phyloP scores from a whole-genome alignment of 1,140 invertebrate genomes.

The Rhysida immarginata region DNA sequence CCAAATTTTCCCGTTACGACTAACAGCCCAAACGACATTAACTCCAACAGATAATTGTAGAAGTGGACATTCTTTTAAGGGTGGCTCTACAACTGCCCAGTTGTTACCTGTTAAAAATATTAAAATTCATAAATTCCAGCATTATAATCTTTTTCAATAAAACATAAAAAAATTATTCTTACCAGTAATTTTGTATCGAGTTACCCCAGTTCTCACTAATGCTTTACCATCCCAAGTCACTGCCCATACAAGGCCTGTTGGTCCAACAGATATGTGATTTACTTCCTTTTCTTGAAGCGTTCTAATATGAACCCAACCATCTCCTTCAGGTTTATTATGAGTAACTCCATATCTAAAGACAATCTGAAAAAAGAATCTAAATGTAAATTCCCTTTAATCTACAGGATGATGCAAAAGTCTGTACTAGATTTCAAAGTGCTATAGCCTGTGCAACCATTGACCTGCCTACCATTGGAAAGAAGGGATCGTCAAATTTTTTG shows the following conservation, averaged over 20 bases:
- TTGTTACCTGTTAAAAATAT: conserved; percentile 16
- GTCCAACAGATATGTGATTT: conserved; percentile 62
- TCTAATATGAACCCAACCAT: conserved; percentile 58
- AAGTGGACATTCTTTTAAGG: conserved; percentile 46
- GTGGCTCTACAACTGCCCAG: conserved; percentile 66
- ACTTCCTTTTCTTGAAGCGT: conserved; percentile 60
- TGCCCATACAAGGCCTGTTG: conserved; percentile 70
- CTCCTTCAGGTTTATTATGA: conserved; percentile 63
- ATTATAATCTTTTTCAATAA: background rate
- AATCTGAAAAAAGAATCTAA: conserved; percentile 47
- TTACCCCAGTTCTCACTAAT: conserved; percentile 59
- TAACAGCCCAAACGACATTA: conserved; percentile 74
- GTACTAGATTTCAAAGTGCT: too few species aligned
- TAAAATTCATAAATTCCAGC: conserved; percentile 20
- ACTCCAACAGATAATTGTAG: conserved; percentile 62
- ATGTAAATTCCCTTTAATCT: too few species aligned
- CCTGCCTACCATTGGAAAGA: too few species aligned
- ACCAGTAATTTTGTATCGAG: conserved; percentile 52
- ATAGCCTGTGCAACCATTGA: too few species aligned
- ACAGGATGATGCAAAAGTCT: too few species aligned
- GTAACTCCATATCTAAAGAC: conserved; percentile 68
- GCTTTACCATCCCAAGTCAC: conserved; percentile 62
- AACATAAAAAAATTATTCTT: conserved; percentile 11
- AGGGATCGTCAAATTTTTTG: too few species aligned
- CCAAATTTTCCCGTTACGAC: conserved; percentile 71